Evolutionary conservation across 2,888 invertebrate species (phyloP), one percentile per base, ranked within the genome.

Genomic region (Oligia latruncula): DNA sequence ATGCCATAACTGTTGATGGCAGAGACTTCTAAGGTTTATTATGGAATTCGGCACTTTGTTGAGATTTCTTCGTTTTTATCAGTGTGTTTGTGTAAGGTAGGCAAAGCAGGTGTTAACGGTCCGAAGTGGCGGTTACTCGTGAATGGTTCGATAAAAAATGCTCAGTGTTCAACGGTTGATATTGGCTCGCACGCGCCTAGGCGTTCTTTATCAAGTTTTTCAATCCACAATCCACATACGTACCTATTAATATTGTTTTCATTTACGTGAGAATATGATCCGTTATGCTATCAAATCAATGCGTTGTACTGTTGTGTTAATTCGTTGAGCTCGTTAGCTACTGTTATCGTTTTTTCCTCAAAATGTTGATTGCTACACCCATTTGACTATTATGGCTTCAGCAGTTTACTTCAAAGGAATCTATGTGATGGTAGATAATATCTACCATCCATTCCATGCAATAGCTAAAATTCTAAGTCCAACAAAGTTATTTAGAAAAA

Each of bases 81-180:
- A 84, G 81, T 86, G 79, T 87, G 58, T 87, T 85, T 74, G 71
- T 77, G 58, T 81, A 87, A 87, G 81, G 88, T 81, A 85, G 79
- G 81, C 71, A 66, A 89, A 91, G 94, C 96, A 96, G 96, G 95
- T 96, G 96, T 84, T 95, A 96, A 96, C 96, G 96, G 96, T 94
- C 91, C 87, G 86, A 76, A 81, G 85, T 93, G 96, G 93, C 96
- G 95, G 96, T 96, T 96, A 95, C 93, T 94, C 91, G 93, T 95
- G 93, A 95, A 95, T 95, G 93, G 89, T 90, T 82, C 87, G 90
- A 92, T 94, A 96, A 96, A 96, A 96, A 96, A 93, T 89, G 91
- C 91, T 91, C 92, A 90, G 89, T 88, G 87, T 89, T 91, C 92
- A 91, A 93, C 94, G 92, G 94, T 93, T 93, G 92, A 92, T 92